phyloP scores from a whole-genome alignment of 2,888 invertebrate species.

The Drosophila vallismaia region DNA sequence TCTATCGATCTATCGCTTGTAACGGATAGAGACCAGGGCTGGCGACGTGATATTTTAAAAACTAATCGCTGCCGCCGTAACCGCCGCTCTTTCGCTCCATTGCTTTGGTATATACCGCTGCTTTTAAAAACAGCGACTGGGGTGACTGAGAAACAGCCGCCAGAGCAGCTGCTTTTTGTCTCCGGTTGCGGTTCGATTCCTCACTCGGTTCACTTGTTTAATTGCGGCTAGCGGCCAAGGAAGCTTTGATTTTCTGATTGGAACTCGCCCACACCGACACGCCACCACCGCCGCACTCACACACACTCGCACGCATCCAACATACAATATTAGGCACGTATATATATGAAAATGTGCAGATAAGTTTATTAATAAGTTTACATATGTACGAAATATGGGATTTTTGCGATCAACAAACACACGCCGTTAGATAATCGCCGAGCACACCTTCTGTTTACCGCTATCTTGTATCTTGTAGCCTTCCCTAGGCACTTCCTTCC shows the following conservation, averaged over 20 bases:
- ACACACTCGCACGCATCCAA: constrained; percentile 10
- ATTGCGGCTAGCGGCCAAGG: constrained; percentile 34
- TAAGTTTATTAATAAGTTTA: constrained; percentile 72
- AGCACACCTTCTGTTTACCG: background rate
- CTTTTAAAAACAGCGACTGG: constrained; percentile 13
- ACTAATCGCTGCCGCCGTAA: constrained; percentile 18
- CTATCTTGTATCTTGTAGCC: background rate
- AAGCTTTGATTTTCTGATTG: constrained; percentile 43
- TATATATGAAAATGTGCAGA: constrained; percentile 31
- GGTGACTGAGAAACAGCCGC: constrained; percentile 18
- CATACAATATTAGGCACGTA: background rate
- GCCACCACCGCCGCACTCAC: constrained; percentile 2
- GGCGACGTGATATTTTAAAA: constrained; percentile 24
- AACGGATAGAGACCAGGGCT: constrained; percentile 14
- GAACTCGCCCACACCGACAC: constrained; percentile 8
- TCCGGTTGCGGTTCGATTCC: constrained; percentile 20
- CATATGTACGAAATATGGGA: constrained; percentile 4
- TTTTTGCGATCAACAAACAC: constrained; percentile 28
- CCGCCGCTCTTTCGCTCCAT: constrained; percentile 28
- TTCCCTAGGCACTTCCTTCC: background rate
- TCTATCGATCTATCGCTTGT: constrained; percentile 31
- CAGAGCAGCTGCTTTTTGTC: constrained; percentile 23
- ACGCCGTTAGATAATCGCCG: constrained; percentile 36
- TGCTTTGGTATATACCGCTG: constrained; percentile 4
- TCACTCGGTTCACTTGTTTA: constrained; percentile 29